Base-by-base conservation (phyloP, 2,888 invertebrate species). In the Microplitis manilae region DNA sequence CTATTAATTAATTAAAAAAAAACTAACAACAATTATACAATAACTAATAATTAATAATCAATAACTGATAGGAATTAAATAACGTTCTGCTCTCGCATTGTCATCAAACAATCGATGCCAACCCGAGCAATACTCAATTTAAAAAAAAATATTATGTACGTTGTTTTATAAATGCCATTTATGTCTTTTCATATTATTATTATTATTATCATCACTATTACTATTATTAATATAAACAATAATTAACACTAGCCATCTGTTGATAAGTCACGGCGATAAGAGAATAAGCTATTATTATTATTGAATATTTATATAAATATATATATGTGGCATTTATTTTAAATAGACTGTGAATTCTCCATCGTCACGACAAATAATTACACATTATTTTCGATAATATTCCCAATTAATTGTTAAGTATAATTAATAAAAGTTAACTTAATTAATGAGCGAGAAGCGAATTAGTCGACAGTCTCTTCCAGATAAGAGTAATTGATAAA, bases 331-430 rank as follows among this genome's bases (percentile, higher is more conserved):
- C 84, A 82, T 81, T 84, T 83, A 84, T 86, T 77, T 87, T 84
- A 79, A 82, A 77, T 80, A 82, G 80, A 81, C 81, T 81, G 78
- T 83, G 80, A 68, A 83, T 82, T 81, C 76, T 81, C 78, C 79
- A 82, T 82, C 78, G 81, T 82, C 83, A 82, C 80, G 83, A 84
- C 81, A 84, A 85, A 85, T 83, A 83, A 84, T 84, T 81, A 82
- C 85, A 82, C 82, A 75, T 86, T 86, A 86, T 86, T 88, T 87
- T 87, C 84, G 83, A 85, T 84, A 84, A 83, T 84, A 89, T 86
- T 88, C 88, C 89, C 88, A 50, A 5, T 89, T 88, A 88, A 86
- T 81, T 84, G 81, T 75, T 83, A 80, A 82, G 71, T 68, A 74
- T 77, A 74, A 79, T 59, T 72, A 79, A 76, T 62, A 74, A 65